Percentiles rank a stretch among this genome's conserved stretches.
Evolutionary conservation across 2,113 vertebrate species (phyloP).

Genomic region (Laticauda colubrina): DNA sequence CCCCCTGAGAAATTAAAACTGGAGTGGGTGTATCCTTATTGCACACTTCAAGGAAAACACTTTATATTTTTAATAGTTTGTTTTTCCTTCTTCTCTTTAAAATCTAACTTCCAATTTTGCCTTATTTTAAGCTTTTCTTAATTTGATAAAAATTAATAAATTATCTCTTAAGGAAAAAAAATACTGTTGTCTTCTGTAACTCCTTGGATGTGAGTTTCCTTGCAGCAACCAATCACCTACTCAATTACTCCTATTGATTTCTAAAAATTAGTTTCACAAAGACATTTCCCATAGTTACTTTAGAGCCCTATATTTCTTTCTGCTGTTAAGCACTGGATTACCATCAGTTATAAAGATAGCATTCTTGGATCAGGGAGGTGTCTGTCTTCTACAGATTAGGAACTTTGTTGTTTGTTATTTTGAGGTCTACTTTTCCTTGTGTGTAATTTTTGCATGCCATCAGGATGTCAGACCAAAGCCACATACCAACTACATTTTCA

Average conservation of each 20-base stretch:
- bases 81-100: not conserved
- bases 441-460: not conserved
- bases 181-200: not conserved
- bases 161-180: not conserved
- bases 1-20: constrained; percentile 93
- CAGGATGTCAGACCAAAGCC: not conserved
- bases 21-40: constrained; percentile 98
- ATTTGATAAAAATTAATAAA: not conserved
- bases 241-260: not conserved
- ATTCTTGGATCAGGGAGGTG: not conserved
- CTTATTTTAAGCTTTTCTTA: not conserved
- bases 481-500: not conserved
- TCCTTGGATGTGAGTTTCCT: not conserved
- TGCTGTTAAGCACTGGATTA: not conserved
- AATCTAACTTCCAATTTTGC: not conserved
- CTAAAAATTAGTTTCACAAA: not conserved
- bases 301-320: not conserved
- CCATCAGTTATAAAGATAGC: not conserved
- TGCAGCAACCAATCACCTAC: not conserved
- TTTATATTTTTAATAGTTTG: not conserved
- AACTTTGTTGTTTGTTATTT: not conserved
- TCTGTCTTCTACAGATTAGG: not conserved
- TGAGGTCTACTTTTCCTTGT: not conserved
- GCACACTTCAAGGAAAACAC: constrained; percentile 4
- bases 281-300: not conserved